A percentile compares a stretch with the other conserved stretches of the same genome.
Conservation (phyloP, 2,797 vertebrate species). For the Phrynocephalus vlangalii region DNA sequence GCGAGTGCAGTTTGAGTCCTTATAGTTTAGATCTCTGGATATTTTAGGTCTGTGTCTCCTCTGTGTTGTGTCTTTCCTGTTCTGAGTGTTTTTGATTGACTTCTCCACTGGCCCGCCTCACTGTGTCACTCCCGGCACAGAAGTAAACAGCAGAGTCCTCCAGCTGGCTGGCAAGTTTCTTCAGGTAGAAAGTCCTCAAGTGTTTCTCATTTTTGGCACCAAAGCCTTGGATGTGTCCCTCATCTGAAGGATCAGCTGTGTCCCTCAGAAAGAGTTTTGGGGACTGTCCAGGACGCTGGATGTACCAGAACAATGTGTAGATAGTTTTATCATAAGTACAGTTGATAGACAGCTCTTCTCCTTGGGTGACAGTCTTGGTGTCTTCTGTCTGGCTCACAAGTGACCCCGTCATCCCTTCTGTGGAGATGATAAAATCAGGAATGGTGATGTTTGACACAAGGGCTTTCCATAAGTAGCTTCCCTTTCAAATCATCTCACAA, state of each 20-base stretch:
- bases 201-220: background rate
- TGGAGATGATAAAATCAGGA: background rate
- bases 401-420: background rate
- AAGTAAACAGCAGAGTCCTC: conserved; percentile 28
- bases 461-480: background rate
- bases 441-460: background rate
- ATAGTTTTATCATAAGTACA: background rate
- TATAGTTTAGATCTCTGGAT: background rate
- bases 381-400: background rate
- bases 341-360: background rate
- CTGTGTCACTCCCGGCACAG: conserved; percentile 46
- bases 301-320: background rate
- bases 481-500: background rate
- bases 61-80: background rate
- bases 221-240: conserved; percentile 6
- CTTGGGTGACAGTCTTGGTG: background rate
- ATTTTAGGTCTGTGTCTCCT: background rate
- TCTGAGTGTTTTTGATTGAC: background rate
- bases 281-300: background rate
- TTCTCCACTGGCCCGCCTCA: conserved; percentile 15
- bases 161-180: conserved; percentile 36
- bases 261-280: background rate
- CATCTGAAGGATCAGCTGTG: background rate
- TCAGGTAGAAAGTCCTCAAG: conserved; percentile 44
- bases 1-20: background rate